Evolutionary conservation across 2,888 invertebrate species (phyloP).

Genomic region (Aleiodes alternator): DNA sequence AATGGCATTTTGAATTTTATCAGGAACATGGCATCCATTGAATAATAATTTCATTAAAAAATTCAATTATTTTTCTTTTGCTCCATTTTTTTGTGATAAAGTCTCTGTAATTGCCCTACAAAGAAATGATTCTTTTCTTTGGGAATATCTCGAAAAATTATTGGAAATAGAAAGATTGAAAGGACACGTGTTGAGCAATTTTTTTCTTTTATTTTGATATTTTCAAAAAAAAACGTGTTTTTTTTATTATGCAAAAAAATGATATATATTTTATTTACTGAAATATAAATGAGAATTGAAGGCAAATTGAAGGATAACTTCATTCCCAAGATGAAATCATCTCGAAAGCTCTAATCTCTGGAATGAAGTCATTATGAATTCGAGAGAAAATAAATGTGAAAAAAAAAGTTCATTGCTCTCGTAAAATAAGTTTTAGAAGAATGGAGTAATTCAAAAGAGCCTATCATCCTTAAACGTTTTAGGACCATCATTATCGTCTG

Average conservation of each 20-base stretch:
- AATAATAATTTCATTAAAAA: constrained; percentile 37
- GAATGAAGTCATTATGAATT: constrained; percentile 12
- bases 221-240: too few species aligned
- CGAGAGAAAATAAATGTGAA: not conserved
- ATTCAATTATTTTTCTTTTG: constrained; percentile 2
- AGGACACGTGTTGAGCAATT: too few species aligned
- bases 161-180: too few species aligned
- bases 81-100: constrained; percentile 2
- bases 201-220: too few species aligned
- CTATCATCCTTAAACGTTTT: constrained; percentile 37
- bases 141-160: not conserved
- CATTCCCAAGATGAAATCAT: not conserved
- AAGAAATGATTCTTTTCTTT: not conserved
- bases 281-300: constrained; percentile 24
- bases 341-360: too few species aligned
- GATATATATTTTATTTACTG: not conserved
- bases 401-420: constrained; percentile 38
- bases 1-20: constrained; percentile 34
- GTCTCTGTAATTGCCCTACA: not conserved
- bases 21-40: constrained; percentile 12
- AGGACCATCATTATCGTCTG: constrained; percentile 40
- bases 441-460: constrained; percentile 17
- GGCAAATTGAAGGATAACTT: not conserved
- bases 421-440: constrained; percentile 11
- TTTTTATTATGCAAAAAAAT: too few species aligned